phyloP scores from a whole-genome alignment of 2,888 invertebrate genomes.

The Allolobophora icterica region DNA sequence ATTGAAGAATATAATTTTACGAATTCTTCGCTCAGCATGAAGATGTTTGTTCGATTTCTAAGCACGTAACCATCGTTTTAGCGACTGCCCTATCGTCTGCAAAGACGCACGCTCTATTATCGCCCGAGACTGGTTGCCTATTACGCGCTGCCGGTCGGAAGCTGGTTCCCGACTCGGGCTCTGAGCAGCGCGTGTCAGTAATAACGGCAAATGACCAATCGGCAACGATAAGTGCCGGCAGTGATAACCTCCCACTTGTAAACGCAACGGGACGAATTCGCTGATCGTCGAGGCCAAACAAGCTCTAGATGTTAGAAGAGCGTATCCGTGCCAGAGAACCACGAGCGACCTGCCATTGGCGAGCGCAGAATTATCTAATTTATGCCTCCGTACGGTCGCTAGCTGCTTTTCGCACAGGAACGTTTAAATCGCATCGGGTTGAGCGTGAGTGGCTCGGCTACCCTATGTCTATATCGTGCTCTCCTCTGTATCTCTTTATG shows the following conservation, averaged over 20 bases:
- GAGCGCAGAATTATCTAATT: neutral
- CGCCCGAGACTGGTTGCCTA: slow-evolving; percentile 2
- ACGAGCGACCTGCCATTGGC: neutral
- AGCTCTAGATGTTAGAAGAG: neutral
- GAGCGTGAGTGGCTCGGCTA: neutral
- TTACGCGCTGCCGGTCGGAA: neutral
- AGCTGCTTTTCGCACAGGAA: neutral
- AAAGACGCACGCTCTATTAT: neutral
- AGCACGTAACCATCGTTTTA: neutral
- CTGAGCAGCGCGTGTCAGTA: slow-evolving; percentile 11
- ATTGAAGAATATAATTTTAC: neutral
- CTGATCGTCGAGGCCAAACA: neutral
- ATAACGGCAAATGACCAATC: neutral
- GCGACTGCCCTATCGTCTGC: neutral
- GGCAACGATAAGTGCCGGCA: neutral
- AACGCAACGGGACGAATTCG: slow-evolving; percentile 17
- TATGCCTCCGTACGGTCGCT: slow-evolving; percentile 1
- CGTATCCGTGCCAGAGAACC: neutral
- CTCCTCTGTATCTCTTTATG: neutral
- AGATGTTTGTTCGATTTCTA: neutral
- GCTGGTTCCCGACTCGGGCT: neutral
- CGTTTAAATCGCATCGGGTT: neutral
- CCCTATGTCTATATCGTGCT: neutral
- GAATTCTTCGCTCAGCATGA: neutral
- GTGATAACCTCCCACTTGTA: neutral